Base-by-base conservation (phyloP, 2,888 invertebrate genomes). In the Apamea crenata region DNA sequence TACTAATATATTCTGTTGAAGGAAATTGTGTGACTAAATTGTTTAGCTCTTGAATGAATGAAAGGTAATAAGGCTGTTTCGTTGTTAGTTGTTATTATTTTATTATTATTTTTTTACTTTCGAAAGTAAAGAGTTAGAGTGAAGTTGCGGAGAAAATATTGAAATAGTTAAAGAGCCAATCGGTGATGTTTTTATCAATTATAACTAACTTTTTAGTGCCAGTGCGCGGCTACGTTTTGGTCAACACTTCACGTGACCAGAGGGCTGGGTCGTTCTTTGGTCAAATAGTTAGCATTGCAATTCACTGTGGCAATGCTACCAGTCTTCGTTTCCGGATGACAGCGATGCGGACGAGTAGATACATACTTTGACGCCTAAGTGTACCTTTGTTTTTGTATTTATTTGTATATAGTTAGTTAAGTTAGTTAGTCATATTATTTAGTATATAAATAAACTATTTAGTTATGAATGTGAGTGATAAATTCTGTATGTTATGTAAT, bases 1-100 rank as follows among this genome's bases (percentile, higher is more conserved):
- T 78, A 77, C 36, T 53, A 66, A 59, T 87, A 65, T 86, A 82
- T 81, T 82, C n/a, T 80, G 81, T 78, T 59, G 25, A 70, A 78
- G 32, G 40, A 70, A 74, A 67, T n/a, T 21, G 25, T 40, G 32
- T 21, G 25, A 56, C 63, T 32, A 14, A 77, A 50, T 59, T 65
- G 53, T 66, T 66, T 82, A 32, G 66, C 29, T 61, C 56, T 69
- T 56, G 16, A 44, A 47, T 56, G 21, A 36, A 36, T 53, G 16
- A 67, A 80, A 70, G 10, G 32, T 56, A 12, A 36, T 29, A 10
- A 25, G n/a, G 25, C 40, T 65, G 16, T 32, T 32, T 59, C 18
- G 25, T 56, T 21, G 29, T 18, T 7, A 2, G 21, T 29, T 21
- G 1, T 14, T 21, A 29, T 29, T 21, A 1, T 10, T 7, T 69